Percentiles rank a stretch among this genome's conserved stretches.
Conservation (phyloP, 2,113 vertebrate genomes). For the Castor canadensis region DNA sequence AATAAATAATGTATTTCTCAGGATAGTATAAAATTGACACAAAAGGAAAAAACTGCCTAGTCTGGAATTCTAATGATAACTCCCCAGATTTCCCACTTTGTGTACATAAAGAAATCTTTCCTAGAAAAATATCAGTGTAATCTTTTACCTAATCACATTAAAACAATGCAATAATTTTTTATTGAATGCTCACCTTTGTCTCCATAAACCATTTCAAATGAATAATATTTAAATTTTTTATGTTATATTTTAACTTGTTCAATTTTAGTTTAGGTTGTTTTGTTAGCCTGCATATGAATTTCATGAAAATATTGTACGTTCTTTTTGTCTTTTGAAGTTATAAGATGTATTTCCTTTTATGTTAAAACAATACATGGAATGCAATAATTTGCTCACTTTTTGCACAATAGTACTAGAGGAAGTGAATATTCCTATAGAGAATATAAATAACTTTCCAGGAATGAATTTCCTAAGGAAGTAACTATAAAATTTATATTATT, state of each 20-base stretch:
- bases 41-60: not conserved
- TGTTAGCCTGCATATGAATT: not conserved
- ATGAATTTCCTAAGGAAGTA: not conserved
- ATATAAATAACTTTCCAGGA: not conserved
- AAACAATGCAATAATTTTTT: not conserved
- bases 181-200: not conserved
- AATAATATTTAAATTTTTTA: not conserved
- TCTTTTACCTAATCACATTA: not conserved
- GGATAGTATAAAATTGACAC: not conserved
- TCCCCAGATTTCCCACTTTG: not conserved
- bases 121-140: not conserved
- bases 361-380: not conserved
- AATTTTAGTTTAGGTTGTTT: not conserved
- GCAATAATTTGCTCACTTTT: not conserved
- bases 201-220: not conserved
- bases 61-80: not conserved
- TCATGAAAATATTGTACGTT: not conserved
- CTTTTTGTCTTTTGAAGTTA: not conserved
- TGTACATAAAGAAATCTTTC: not conserved
- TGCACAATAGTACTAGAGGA: not conserved
- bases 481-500: not conserved
- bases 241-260: not conserved
- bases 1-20: not conserved
- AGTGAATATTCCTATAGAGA: not conserved
- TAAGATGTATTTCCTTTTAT: not conserved